phyloP scores from a whole-genome alignment of 2,113 vertebrate genomes.

The Mionectes macconnelli region DNA sequence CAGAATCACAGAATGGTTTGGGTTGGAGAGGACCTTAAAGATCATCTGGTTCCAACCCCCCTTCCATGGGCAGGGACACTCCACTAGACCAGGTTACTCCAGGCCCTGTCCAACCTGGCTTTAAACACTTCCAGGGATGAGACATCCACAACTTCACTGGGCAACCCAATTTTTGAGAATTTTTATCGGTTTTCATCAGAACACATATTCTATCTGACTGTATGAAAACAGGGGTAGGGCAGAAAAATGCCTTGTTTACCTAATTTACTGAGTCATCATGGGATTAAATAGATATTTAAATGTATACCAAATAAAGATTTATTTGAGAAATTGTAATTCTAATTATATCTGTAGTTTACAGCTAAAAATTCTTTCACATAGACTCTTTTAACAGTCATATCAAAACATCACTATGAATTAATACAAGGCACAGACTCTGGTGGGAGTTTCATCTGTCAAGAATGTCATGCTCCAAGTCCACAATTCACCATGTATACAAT shows the following conservation, averaged over 20 bases:
- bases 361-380: background rate
- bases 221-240: background rate
- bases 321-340: background rate
- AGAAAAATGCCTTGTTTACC: background rate
- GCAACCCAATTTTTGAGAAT: background rate
- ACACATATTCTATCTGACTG: background rate
- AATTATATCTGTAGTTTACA: background rate
- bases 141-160: too few relatives aligned
- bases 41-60: background rate
- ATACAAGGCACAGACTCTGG: background rate
- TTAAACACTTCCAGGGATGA: background rate
- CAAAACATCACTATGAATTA: background rate
- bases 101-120: background rate
- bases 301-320: background rate
- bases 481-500: background rate
- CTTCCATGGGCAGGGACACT: background rate
- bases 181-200: background rate
- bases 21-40: background rate
- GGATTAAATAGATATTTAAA: background rate
- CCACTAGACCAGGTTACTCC: too few relatives aligned
- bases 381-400: background rate
- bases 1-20: background rate
- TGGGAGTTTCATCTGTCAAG: slow-evolving; percentile 40
- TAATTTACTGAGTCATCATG: background rate
- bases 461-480: background rate